Percentiles rank a stretch among this genome's conserved stretches.
These are phyloP conservation scores for Hypomecis atomaria DNA, from an alignment of 2,888 invertebrate species.

Conservation along the genomic window DNA sequence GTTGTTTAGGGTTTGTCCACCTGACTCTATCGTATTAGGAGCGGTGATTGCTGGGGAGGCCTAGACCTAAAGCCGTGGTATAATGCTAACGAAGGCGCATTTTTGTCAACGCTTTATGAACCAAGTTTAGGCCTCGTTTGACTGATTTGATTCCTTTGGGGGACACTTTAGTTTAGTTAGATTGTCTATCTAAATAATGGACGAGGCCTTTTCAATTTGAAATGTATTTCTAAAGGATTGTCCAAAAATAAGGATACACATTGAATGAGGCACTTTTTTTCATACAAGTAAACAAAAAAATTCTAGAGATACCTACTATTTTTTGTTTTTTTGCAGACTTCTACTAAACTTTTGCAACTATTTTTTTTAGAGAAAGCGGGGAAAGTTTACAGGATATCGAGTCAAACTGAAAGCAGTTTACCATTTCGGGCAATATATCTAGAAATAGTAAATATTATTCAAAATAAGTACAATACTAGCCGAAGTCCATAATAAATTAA, in stretches of 20 bases:
- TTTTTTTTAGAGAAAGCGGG: too few species aligned
- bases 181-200: neutral
- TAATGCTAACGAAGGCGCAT: constrained; percentile 49
- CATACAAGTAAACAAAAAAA: too few species aligned
- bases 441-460: too few species aligned
- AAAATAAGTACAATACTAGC: too few species aligned
- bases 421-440: too few species aligned
- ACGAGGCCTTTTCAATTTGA: neutral
- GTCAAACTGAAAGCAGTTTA: too few species aligned
- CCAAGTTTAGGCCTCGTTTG: constrained; percentile 25
- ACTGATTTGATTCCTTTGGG: constrained; percentile 33
- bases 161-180: constrained; percentile 3
- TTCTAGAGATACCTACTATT: too few species aligned
- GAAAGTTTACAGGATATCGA: too few species aligned
- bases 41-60: constrained; percentile 65
- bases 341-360: too few species aligned
- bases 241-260: neutral
- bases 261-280: neutral
- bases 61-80: constrained; percentile 48
- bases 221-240: neutral
- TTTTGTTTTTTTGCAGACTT: too few species aligned
- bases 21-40: constrained; percentile 75
- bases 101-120: constrained; percentile 38
- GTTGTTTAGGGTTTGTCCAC: constrained; percentile 65
- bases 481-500: too few species aligned